These are phyloP conservation scores for Sebastes wilsoni DNA, from an alignment of 2,797 vertebrate genomes.

Conservation along the genomic window DNA sequence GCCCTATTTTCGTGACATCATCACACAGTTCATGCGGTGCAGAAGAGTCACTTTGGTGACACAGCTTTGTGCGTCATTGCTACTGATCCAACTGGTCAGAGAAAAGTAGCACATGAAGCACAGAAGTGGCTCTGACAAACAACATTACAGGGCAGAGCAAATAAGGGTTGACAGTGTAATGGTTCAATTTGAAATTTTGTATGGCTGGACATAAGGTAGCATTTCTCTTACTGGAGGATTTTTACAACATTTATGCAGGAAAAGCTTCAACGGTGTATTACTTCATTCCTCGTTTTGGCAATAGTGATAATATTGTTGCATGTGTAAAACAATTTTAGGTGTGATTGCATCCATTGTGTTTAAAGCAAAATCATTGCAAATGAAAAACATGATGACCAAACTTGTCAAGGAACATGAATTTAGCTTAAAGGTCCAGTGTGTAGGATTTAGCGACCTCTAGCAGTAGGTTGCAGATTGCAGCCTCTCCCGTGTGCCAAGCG, in stretches of 20 bases:
- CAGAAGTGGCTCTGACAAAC: background rate
- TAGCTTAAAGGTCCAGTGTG: too few relatives aligned
- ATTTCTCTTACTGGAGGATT: background rate
- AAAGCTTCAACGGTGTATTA: background rate
- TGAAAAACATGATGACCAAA: too few relatives aligned
- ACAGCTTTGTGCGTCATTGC: background rate
- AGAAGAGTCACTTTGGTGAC: background rate
- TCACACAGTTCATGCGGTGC: background rate
- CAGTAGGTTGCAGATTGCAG: too few relatives aligned
- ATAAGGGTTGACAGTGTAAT: background rate
- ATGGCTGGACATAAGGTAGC: background rate
- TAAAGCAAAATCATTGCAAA: accelerated
- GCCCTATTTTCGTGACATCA: background rate
- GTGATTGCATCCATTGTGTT: too few relatives aligned
- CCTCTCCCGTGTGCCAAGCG: too few relatives aligned
- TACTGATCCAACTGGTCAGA: background rate
- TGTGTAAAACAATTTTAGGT: too few relatives aligned
- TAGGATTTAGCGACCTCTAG: too few relatives aligned
- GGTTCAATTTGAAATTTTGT: background rate
- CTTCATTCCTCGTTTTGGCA: background rate
- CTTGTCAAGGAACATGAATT: too few relatives aligned
- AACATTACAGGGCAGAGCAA: background rate
- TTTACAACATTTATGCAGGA: background rate
- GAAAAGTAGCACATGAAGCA: background rate
- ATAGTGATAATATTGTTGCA: background rate